These are phyloP conservation scores for Cheilosia urbana DNA, from an alignment of 2,888 invertebrate species.

Conservation along the genomic window DNA sequence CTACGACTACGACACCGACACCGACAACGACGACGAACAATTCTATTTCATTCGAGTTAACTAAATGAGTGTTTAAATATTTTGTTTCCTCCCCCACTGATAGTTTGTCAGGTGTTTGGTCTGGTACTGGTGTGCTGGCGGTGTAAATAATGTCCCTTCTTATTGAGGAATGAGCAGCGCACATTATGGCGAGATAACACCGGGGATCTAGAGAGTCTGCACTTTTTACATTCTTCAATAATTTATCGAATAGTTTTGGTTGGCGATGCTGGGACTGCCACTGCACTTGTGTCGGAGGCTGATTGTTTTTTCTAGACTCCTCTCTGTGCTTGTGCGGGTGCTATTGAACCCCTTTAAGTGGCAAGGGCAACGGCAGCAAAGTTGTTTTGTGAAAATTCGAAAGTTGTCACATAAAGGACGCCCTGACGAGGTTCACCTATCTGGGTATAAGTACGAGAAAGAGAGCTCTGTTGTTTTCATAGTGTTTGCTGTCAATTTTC, in stretches of 20 bases:
- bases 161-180: conserved; percentile 17
- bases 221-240: conserved; percentile 55
- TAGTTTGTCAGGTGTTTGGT: too few relatives aligned
- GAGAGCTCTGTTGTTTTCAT: neutral
- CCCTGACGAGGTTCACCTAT: conserved; percentile 12
- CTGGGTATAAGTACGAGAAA: neutral
- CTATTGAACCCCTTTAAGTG: conserved; percentile 8
- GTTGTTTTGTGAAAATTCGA: conserved; percentile 18
- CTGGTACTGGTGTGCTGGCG: conserved; percentile 13
- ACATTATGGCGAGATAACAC: conserved; percentile 63
- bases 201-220: conserved; percentile 51
- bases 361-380: conserved; percentile 1
- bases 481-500: conserved; percentile 8
- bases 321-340: conserved; percentile 2
- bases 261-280: conserved; percentile 36
- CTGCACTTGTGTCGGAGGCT: conserved; percentile 28
- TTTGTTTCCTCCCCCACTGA: conserved; percentile 53
- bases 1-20: conserved; percentile 24
- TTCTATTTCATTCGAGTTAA: conserved; percentile 75
- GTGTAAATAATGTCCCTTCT: conserved; percentile 57
- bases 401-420: neutral
- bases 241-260: conserved; percentile 65
- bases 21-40: conserved; percentile 43
- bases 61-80: conserved; percentile 76
- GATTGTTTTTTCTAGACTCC: conserved; percentile 28